Base-by-base conservation (phyloP, 1,140 invertebrate genomes). In the Probaryconus sp. region DNA sequence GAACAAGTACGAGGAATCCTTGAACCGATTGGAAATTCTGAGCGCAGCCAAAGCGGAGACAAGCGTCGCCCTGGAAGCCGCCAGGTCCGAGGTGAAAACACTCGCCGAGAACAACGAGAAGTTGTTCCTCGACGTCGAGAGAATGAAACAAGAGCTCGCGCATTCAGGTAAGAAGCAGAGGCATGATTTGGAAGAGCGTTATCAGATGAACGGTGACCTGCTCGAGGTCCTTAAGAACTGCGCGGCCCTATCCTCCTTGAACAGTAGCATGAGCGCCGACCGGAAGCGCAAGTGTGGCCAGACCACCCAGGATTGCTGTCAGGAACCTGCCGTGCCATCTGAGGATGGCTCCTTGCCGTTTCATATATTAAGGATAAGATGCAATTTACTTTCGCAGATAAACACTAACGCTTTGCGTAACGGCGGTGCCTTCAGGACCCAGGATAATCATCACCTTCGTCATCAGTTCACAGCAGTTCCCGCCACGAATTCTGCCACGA, bases 361-460 rank as follows among this genome's bases (percentile, higher is more conserved):
- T 30, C 51, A 67, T n/a, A 7, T 37, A 21, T 28, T 67, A 1
- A 56, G 55, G 43, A 48, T 67, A 31, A 48, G 43, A 10, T 56
- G 63, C 51, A 42, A 67, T 37, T 48, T 67, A 26, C 31, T 67
- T 47, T 67, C 63, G 13, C 51, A 67, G 35, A 48, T 56, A 3
- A 67, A 67, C 21, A 67, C 63, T 3, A 38, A n/a, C n/a, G 31
- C 31, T 2, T 13, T 65, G 18, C 16, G 18, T 9, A 48, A 33
- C 14, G 17, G 28, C 1, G 7, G 16, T 6, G 45, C 10, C 7
- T 30, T 5, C 28, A 48, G 26, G 2, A 18, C 3, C 21, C 21
- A 3, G 21, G 21, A 24, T 3, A n/a, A n/a, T n/a, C n/a, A n/a
- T n/a, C n/a, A n/a, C n/a, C n/a, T n/a, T n/a, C n/a, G n/a, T n/a